phyloP scores from a whole-genome alignment of 2,888 invertebrate species.

The Phalera bucephala region DNA sequence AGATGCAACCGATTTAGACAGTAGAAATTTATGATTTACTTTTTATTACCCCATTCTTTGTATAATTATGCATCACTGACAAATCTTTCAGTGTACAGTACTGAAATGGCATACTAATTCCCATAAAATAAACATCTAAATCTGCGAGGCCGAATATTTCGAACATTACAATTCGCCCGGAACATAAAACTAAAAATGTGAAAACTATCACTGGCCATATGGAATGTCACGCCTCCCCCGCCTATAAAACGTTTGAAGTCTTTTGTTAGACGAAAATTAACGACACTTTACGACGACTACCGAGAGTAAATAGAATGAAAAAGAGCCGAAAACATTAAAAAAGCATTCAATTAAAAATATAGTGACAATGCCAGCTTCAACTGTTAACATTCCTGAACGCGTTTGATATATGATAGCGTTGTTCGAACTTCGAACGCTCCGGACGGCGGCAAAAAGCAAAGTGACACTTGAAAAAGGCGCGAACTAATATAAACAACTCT shows the following conservation, averaged over 20 bases:
- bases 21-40: no score
- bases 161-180: slow-evolving; percentile 40
- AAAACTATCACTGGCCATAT: slow-evolving; percentile 66
- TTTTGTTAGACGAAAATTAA: slow-evolving; percentile 65
- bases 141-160: slow-evolving; percentile 26
- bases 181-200: slow-evolving; percentile 70
- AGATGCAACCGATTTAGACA: no score
- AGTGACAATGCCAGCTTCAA: slow-evolving; percentile 75
- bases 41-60: no score
- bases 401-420: slow-evolving; percentile 81
- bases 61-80: no score
- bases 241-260: slow-evolving; percentile 72
- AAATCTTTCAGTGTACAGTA: no score
- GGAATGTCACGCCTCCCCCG: slow-evolving; percentile 57
- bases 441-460: slow-evolving; percentile 76
- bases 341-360: slow-evolving; percentile 68
- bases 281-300: slow-evolving; percentile 71
- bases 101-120: no score
- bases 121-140: no score
- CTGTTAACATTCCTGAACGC: slow-evolving; percentile 53
- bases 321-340: slow-evolving; percentile 65
- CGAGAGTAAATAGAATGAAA: slow-evolving; percentile 44
- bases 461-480: slow-evolving; percentile 82
- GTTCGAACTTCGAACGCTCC: slow-evolving; percentile 48
- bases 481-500: slow-evolving; percentile 74